Evolutionary conservation across 2,797 vertebrate genomes (phyloP).

Genomic region (Dicrostonyx torquatus): DNA sequence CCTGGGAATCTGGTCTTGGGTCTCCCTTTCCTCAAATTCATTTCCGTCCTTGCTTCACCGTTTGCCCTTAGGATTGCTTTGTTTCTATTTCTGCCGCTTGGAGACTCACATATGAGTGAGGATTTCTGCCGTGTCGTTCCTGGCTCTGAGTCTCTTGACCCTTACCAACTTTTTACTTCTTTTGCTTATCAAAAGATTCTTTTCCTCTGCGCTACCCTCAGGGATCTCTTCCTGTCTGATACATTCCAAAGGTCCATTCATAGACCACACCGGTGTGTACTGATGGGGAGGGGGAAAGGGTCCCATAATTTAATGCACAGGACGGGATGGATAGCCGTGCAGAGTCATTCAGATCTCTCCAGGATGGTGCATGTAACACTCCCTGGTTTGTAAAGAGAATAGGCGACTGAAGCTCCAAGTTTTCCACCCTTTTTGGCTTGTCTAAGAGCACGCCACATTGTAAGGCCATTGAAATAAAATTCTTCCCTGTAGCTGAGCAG

Average conservation of each 20-base stretch:
- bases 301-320: neutral
- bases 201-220: neutral
- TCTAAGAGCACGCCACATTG: conserved; percentile 43
- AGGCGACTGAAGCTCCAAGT: conserved; percentile 47
- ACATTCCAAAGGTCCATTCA: conserved; percentile 6
- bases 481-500: conserved; percentile 82
- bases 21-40: neutral
- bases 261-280: neutral
- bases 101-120: neutral
- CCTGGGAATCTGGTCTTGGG: neutral
- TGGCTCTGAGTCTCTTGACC: conserved; percentile 13
- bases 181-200: neutral
- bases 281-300: neutral
- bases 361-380: neutral
- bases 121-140: neutral
- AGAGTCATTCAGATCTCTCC: neutral
- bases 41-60: neutral
- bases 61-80: conserved; percentile 32
- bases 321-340: neutral
- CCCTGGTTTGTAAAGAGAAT: neutral
- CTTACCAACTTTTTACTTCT: conserved; percentile 30
- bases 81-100: neutral
- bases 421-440: conserved; percentile 73
- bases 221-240: neutral
- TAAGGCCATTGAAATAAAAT: conserved; percentile 84